Evolutionary conservation across 1,140 invertebrate species (phyloP).

Genomic region (Sesamia nonagrioides): DNA sequence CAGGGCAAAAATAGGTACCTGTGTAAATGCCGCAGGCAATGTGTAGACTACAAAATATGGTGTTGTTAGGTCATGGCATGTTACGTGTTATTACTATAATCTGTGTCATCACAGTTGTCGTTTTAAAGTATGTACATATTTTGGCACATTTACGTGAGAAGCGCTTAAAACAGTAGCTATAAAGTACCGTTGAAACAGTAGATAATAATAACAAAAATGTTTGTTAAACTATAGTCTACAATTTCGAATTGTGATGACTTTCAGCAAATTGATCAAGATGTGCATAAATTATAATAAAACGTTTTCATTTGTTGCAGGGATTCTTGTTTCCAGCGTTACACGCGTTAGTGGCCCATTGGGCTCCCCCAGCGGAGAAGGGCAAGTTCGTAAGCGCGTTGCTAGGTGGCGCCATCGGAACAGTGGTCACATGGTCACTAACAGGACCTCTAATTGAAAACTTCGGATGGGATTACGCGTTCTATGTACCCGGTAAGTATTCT

Average conservation of each 20-base stretch:
- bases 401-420: conserved; percentile 93
- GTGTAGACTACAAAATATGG: not conserved
- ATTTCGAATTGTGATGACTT: too few species aligned
- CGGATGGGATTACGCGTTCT: conserved; percentile 93
- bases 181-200: not conserved
- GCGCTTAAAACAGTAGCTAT: not conserved
- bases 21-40: not conserved
- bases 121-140: conserved; percentile 12
- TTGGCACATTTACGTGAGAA: not conserved
- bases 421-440: conserved; percentile 92
- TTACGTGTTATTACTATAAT: conserved; percentile 14
- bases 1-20: not conserved
- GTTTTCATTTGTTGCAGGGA: conserved; percentile 78
- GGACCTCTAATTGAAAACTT: conserved; percentile 89
- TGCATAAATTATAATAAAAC: not conserved
- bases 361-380: conserved; percentile 92
- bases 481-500: conserved; percentile 88
- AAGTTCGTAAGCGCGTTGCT: conserved; percentile 92
- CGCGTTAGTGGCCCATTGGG: conserved; percentile 92
- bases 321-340: conserved; percentile 92
- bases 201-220: not conserved
- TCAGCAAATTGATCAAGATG: not conserved
- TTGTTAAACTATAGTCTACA: too few species aligned
- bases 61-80: not conserved
- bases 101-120: not conserved